These are phyloP conservation scores for Platorchestia sp. DNA, from an alignment of 1,140 invertebrate species.

Conservation along the genomic window DNA sequence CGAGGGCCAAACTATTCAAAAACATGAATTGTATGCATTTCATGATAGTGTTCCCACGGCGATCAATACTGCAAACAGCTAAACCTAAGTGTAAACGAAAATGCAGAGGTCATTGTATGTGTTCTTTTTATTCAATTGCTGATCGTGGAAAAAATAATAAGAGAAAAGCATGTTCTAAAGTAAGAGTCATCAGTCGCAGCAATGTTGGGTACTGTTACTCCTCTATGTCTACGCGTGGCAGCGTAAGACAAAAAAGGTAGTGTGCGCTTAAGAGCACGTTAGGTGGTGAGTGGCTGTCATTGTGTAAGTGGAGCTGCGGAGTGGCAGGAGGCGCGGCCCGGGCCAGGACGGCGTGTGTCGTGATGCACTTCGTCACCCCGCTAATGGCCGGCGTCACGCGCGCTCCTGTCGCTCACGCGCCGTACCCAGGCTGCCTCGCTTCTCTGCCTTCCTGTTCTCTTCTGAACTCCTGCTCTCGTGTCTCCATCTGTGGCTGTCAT, in stretches of 20 bases:
- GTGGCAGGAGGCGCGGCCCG: neutral
- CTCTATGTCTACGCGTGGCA: neutral
- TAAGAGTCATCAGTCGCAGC: neutral
- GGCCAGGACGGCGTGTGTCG: neutral
- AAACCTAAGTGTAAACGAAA: neutral
- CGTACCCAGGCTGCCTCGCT: no score
- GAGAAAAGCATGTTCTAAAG: neutral
- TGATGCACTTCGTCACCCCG: neutral
- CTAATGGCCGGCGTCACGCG: slow-evolving; percentile 9
- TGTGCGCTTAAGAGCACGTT: neutral
- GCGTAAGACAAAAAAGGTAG: neutral
- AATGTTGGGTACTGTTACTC: neutral
- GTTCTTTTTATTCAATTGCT: neutral
- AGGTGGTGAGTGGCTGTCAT: neutral
- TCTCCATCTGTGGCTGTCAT: neutral
- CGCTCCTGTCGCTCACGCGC: neutral
- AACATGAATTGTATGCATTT: no score
- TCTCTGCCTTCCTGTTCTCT: neutral
- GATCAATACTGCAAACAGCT: no score
- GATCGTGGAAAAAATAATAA: neutral
- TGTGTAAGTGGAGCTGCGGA: neutral
- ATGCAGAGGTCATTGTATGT: no score
- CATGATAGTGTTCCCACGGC: no score
- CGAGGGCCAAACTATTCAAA: no score
- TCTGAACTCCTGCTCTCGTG: neutral